Evolutionary conservation across 2,888 invertebrate genomes (phyloP).

Genomic region (Mongoloraphidia duomilia): DNA sequence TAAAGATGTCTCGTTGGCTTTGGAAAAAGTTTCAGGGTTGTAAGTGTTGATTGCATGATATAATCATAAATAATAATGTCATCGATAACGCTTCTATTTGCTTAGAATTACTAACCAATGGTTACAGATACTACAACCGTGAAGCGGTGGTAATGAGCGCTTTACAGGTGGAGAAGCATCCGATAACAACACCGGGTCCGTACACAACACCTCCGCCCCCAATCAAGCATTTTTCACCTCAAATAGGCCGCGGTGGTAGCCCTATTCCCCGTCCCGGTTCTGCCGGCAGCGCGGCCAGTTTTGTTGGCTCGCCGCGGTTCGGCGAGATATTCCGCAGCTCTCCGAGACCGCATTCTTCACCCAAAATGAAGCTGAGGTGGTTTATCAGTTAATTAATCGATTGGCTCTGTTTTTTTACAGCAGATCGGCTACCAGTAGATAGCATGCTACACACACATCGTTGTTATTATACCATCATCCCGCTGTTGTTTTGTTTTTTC

Average conservation of each 20-base stretch:
- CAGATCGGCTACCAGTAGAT: no score
- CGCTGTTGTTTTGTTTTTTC: no score
- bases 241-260: constrained; percentile 29
- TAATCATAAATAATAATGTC: no score
- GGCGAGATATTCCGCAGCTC: constrained; percentile 39
- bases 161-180: constrained; percentile 84
- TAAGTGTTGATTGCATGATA: no score
- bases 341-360: constrained; percentile 62
- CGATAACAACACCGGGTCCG: constrained; percentile 77
- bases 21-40: no score
- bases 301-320: constrained; percentile 41
- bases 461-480: no score
- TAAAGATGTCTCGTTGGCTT: no score
- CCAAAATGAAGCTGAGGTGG: constrained; percentile 86
- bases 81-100: no score
- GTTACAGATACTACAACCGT: constrained; percentile 71
- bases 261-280: constrained; percentile 45
- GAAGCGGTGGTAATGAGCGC: constrained; percentile 88
- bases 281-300: constrained; percentile 38
- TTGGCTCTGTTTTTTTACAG: constrained; percentile 2
- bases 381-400: constrained; percentile 16
- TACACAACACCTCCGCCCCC: constrained; percentile 55
- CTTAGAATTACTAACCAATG: no score
- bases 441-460: no score
- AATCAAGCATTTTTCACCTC: constrained; percentile 26